phyloP scores from a whole-genome alignment of 2,113 vertebrate genomes.

The Istiophorus platypterus region DNA sequence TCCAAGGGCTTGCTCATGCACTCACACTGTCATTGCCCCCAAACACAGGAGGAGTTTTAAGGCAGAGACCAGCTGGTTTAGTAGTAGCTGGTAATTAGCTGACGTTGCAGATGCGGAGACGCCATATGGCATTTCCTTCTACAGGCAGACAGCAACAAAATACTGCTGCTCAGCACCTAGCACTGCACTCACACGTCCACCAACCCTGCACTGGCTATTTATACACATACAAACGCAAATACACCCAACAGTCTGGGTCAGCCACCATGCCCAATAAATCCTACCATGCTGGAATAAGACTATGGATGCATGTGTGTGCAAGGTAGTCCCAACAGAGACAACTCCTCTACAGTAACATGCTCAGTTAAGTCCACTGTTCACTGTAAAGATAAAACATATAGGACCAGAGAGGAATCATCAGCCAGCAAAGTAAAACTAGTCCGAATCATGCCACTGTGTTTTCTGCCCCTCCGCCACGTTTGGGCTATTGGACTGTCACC shows the following conservation, averaged over 20 bases:
- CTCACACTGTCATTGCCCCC: neutral
- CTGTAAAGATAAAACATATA: neutral
- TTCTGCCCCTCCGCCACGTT: no score
- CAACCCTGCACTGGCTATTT: slow-evolving; percentile 73
- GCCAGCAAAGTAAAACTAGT: neutral
- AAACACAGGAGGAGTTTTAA: neutral
- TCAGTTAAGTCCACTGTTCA: neutral
- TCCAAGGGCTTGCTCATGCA: neutral
- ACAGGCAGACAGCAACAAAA: slow-evolving; percentile 56
- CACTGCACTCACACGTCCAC: neutral
- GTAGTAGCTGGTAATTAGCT: slow-evolving; percentile 50
- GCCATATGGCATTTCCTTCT: slow-evolving; percentile 72
- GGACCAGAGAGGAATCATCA: neutral
- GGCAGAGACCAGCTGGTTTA: slow-evolving; percentile 55
- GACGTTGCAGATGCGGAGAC: slow-evolving; percentile 35
- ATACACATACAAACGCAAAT: slow-evolving; percentile 58
- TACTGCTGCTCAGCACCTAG: slow-evolving; percentile 69
- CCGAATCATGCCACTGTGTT: no score
- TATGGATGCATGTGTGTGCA: slow-evolving; percentile 39
- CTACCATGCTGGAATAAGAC: slow-evolving; percentile 23
- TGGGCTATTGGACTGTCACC: neutral
- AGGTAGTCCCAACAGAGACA: slow-evolving; percentile 5
- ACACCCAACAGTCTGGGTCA: slow-evolving; percentile 32
- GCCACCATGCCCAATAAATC: slow-evolving; percentile 14
- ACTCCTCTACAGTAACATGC: neutral